phyloP scores from a whole-genome alignment of 1,140 invertebrate genomes.

The Centruroides sculpturatus region DNA sequence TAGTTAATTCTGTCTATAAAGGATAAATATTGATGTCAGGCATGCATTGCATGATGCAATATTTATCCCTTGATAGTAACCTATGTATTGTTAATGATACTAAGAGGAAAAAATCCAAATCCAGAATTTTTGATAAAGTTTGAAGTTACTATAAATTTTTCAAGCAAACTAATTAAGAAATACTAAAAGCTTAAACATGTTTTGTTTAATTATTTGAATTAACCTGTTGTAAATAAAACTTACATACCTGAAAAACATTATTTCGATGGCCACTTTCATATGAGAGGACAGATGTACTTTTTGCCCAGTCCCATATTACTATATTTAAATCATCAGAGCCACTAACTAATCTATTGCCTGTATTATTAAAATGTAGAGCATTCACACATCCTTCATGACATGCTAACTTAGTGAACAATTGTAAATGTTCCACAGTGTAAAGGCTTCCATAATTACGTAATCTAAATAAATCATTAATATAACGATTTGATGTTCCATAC shows the following conservation, averaged over 20 bases:
- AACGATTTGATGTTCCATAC: constrained; percentile 33
- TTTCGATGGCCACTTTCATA: constrained; percentile 63
- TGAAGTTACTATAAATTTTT: too few relatives aligned
- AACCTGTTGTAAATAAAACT: neutral
- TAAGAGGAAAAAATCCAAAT: too few relatives aligned
- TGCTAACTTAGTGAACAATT: constrained; percentile 59
- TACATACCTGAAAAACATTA: constrained; percentile 77
- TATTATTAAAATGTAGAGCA: constrained; percentile 71
- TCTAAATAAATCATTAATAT: constrained; percentile 43
- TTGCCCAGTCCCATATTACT: constrained; percentile 80
- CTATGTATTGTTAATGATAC: too few relatives aligned
- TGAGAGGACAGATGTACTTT: constrained; percentile 42
- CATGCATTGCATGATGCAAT: too few relatives aligned
- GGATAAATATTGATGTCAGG: too few relatives aligned
- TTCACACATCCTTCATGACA: constrained; percentile 83
- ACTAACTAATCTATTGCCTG: constrained; percentile 59
- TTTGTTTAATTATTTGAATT: too few relatives aligned
- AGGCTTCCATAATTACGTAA: constrained; percentile 63
- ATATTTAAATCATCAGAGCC: constrained; percentile 80
- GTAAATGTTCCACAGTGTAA: constrained; percentile 61
- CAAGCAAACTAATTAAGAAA: too few relatives aligned
- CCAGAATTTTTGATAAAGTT: too few relatives aligned
- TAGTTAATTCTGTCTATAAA: too few relatives aligned
- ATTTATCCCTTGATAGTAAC: too few relatives aligned
- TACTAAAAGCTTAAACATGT: too few relatives aligned